A percentile compares a stretch with the other conserved stretches of the same genome.
These are phyloP conservation scores for Pithecia hirsuta DNA, from an alignment of 2,797 vertebrate species.

Conservation along the genomic window DNA sequence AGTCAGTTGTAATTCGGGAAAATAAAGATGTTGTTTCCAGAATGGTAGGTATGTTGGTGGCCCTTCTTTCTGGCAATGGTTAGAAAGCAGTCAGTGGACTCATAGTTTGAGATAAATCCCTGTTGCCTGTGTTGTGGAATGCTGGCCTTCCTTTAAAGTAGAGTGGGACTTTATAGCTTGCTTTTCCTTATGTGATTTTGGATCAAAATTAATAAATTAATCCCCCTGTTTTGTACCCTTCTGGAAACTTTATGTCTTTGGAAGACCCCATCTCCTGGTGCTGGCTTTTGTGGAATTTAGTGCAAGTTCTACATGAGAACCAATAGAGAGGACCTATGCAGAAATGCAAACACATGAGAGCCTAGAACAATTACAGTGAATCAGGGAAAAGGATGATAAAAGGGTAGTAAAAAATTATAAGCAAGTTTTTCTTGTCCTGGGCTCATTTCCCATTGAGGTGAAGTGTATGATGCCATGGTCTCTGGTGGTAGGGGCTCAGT, in stretches of 20 bases:
- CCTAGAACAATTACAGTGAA: neutral
- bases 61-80: neutral
- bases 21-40: neutral
- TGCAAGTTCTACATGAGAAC: neutral
- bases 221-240: neutral
- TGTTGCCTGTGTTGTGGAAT: neutral
- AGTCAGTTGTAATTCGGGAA: neutral
- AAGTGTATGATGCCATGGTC: accelerated
- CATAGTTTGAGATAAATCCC: neutral
- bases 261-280: accelerated
- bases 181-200: neutral
- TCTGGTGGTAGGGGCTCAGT: neutral
- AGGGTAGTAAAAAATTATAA: neutral
- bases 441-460: neutral
- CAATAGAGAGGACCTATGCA: neutral
- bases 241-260: neutral
- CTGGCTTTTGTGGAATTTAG: neutral
- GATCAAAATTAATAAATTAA: neutral
- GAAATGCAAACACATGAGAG: neutral
- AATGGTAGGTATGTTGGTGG: neutral
- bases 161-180: neutral
- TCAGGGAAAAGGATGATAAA: neutral
- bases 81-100: neutral
- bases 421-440: neutral
- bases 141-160: neutral